A percentile compares a stretch with the other conserved stretches of the same genome.
Conservation (phyloP, 2,888 invertebrate genomes). For the Habroteleia sp. region DNA sequence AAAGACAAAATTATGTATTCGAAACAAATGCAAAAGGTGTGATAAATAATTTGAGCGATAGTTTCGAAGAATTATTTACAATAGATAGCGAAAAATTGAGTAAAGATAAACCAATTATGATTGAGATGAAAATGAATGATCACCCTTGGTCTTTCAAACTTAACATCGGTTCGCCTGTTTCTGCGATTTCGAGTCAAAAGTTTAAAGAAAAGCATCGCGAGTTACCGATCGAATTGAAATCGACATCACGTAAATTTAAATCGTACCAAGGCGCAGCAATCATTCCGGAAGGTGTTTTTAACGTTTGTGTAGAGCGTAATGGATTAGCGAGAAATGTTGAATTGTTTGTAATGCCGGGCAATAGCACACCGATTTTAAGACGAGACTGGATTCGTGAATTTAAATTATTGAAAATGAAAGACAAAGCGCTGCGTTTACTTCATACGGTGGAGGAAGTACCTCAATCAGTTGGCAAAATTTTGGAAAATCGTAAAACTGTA, state of each 20-base stretch:
- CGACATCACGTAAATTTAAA: conserved; percentile 13
- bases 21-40: too few relatives aligned
- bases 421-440: too few relatives aligned
- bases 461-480: background rate
- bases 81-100: background rate
- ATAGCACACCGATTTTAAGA: conserved; percentile 43
- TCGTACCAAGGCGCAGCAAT: conserved; percentile 14
- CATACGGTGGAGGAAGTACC: too few relatives aligned
- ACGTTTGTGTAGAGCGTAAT: conserved; percentile 1
- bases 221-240: background rate
- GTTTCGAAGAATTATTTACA: conserved; percentile 17
- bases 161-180: conserved; percentile 59
- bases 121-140: conserved; percentile 13
- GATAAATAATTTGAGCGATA: too few relatives aligned
- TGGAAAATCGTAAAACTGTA: background rate
- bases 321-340: background rate
- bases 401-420: conserved; percentile 2
- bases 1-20: background rate
- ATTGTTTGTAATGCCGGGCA: conserved; percentile 1
- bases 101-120: conserved; percentile 6
- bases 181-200: conserved; percentile 31
- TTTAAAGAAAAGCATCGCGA: background rate
- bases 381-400: conserved; percentile 44
- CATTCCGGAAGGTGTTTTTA: background rate
- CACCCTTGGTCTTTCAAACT: conserved; percentile 39